Evolutionary conservation across 1,140 invertebrate species (phyloP), one percentile per base, ranked within the genome.

Genomic region (Pachypsylla venusta): DNA sequence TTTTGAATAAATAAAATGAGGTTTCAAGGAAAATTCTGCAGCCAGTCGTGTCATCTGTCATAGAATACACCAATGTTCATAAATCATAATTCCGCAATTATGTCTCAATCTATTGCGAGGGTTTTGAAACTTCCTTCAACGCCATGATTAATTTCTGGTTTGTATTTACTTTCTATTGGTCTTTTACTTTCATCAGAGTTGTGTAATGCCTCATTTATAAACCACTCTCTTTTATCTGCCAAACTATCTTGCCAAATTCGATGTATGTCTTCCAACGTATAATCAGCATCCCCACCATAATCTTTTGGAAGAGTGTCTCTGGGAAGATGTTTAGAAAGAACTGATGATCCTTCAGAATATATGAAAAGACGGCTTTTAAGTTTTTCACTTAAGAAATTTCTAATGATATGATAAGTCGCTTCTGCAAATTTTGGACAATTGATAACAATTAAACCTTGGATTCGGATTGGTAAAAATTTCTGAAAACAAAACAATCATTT

Each of bases 331-430:
- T 60, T 57, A 39, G 55, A 60, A 2, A 62, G 58, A 14, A 42
- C 54, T 13, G 30, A 48, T 14, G 42, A 7, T 4, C 42, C 42
- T 19, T 48, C 42, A 22, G 42, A 7, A 19, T 48, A 48, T 7
- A 48, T n/a, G 42, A 19, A n/a, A 7, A 48, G 3, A 19, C 42
- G 42, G 4, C 16, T 5, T 3, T n/a, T 48, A n/a, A 48, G 42
- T 24, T 80, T 73, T 57, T 83, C 83, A 63, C 81, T 83, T 73
- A 84, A 76, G 60, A 84, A 82, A 0, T 82, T 82, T 61, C 74
- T 79, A 70, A 84, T 75, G 56, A 85, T 63, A 22, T 75, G 75
- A 65, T 84, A 64, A 40, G 84, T 71, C 62, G 79, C 78, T 60
- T 84, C 82, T 73, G 84, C 78, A 55, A 83, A 80, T 0, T 74